Evolutionary conservation across 2,113 vertebrate species (phyloP), one percentile per base, ranked within the genome.

Genomic region (Elaphurus davidianus): DNA sequence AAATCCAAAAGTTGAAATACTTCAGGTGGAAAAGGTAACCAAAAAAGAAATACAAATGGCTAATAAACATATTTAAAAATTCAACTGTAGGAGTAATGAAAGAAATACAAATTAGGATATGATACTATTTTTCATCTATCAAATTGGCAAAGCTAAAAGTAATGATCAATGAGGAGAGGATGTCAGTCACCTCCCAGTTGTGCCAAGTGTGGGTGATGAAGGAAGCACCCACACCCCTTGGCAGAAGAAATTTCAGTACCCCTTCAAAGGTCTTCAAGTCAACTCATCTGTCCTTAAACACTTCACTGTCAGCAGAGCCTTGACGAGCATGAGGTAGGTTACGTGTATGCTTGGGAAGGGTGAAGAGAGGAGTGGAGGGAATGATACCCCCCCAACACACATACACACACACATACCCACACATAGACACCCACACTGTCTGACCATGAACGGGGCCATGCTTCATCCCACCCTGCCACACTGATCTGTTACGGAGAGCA

Each of bases 81-180:
- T 88, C 57, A 91, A 59, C 17, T 17, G 33, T 43, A 54, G 33
- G 64, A 85, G 19, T 71, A 87, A 90, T 9, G 19, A 92, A 91
- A 96, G 74, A 91, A 87, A 87, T 50, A n/a, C 50, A 50, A 81
- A 94, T 90, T 43, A 94, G 88, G 33, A 90, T 10, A 79, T 43
- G 12, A 74, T 91, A 74, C 16, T 62, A 67, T 45, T 95, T 96
- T 91, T 52, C 43, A 85, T 57, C 86, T 85, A 36, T 57, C 14
- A 79, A 74, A 62, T 0, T 45, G 67, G 33, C 45, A 87, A 82
- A 71, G 55, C 40, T 83, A 64, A 92, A 92, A 92, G 25, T 4
- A 54, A 76, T n/a, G 27, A n/a, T 62, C 67, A 71, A 3, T 40
- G 55, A 81, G 59, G 40, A 85, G 15, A 67, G 47, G 78, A 36